Evolutionary conservation across 1,140 invertebrate species (phyloP), one percentile per base, ranked within the genome.

Genomic region (Leptestheria dahalacensis): DNA sequence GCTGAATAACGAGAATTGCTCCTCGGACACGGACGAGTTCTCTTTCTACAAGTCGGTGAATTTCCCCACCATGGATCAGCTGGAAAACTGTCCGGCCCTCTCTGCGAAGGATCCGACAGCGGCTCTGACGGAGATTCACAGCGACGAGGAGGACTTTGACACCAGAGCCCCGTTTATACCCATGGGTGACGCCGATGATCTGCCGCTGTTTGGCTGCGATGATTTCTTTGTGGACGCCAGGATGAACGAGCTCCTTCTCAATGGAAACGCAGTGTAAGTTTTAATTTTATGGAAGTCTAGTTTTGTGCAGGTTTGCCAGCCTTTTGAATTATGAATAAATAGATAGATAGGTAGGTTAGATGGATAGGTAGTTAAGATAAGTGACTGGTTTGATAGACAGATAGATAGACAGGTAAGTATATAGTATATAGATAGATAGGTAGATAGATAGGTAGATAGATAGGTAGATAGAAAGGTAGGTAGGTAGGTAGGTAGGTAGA

Each of bases 131-230:
- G 41, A n/a, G 21, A 24, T 33, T 10, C 21, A 83, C 86, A 46
- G 53, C 11, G 29, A 63, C 0, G 60, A 53, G 62, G 82, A 65
- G 25, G 66, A 86, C 75, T 77, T 91, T 60, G 79, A 86, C 64
- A 82, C 85, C 52, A 80, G 85, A 64, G 86, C 86, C 1, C 86
- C 88, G 0, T 92, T 86, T 70, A 91, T 91, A 64, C 83, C 88
- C 1, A 83, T 87, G 78, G 80, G 76, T 56, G 77, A 80, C 63
- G 67, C 68, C 15, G 68, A 72, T 48, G 85, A 90, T 66, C 74
- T 90, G 61, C 83, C 86, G n/a, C 66, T 89, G 21, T 72, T 90
- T 15, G 79, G 82, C 50, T 72, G 71, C 70, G 65, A 61, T 62
- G 55, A 23, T 57, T 53, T 59, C 48, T 63, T 21, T 51, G 51